phyloP scores from a whole-genome alignment of 2,888 invertebrate species.

The Drosophila flavopinicola region DNA sequence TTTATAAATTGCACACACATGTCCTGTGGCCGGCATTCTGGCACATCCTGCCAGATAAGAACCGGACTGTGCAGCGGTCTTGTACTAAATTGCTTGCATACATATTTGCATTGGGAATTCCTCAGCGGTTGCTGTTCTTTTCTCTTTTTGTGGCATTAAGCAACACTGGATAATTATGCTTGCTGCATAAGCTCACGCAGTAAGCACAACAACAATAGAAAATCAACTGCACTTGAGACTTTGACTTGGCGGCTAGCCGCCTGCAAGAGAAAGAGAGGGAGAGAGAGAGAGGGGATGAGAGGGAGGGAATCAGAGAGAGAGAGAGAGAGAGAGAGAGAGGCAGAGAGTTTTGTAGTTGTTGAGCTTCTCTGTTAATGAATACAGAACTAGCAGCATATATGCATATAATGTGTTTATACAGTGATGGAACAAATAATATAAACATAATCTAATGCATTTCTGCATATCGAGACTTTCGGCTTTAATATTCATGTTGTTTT shows the following conservation, averaged over 20 bases:
- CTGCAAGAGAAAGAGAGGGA: background rate
- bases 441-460: too few species aligned
- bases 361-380: conserved; percentile 36
- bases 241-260: conserved; percentile 40
- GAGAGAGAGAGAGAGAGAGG: background rate
- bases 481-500: too few species aligned
- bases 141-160: conserved; percentile 15
- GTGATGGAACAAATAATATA: too few species aligned
- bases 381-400: conserved; percentile 22
- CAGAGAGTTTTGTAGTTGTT: background rate
- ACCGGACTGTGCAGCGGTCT: conserved; percentile 7
- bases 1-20: conserved; percentile 74
- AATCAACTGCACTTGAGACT: conserved; percentile 65
- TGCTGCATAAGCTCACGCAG: conserved; percentile 10
- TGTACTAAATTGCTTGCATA: conserved; percentile 42
- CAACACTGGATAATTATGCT: conserved; percentile 47
- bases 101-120: conserved; percentile 34
- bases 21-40: conserved; percentile 25
- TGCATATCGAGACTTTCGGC: too few species aligned
- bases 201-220: conserved; percentile 27
- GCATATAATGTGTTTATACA: too few species aligned
- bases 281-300: background rate
- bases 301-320: background rate
- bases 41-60: conserved; percentile 29
- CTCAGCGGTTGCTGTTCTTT: background rate